Percentiles rank a stretch among this genome's conserved stretches.
Conservation (phyloP, 2,888 invertebrate species). For the Oasisia sp. region DNA sequence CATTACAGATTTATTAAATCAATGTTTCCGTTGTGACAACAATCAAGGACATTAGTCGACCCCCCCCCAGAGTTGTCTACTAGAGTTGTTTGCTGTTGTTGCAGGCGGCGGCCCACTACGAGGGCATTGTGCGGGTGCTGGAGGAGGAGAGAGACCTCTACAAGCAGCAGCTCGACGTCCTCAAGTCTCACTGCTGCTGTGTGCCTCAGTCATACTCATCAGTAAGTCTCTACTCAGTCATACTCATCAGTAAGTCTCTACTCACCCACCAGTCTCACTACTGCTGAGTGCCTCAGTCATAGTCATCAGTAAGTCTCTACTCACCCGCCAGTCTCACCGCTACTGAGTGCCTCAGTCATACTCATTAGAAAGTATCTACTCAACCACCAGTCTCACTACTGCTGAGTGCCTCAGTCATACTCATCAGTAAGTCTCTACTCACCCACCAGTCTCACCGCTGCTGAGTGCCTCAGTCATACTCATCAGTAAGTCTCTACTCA, state of each 20-base stretch:
- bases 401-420: not conserved
- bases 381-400: too few species aligned
- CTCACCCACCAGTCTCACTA: not conserved
- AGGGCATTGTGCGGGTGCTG: constrained; percentile 54
- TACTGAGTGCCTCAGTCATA: too few species aligned
- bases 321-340: too few species aligned
- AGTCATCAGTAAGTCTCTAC: too few species aligned
- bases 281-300: not conserved
- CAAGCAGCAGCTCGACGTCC: constrained; percentile 59
- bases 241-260: constrained; percentile 39
- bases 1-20: too few species aligned
- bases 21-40: not conserved
- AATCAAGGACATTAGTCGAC: not conserved
- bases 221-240: constrained; percentile 28
- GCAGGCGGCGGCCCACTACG: constrained; percentile 48
- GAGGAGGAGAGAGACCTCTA: constrained; percentile 64
- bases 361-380: not conserved
- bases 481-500: too few species aligned
- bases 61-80: not conserved
- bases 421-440: not conserved
- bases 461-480: too few species aligned
- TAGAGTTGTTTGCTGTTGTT: not conserved
- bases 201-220: not conserved
- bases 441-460: constrained; percentile 42
- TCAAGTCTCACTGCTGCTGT: constrained; percentile 41